Evolutionary conservation across 2,113 vertebrate genomes (phyloP), one percentile per base, ranked within the genome.

Genomic region (Gallinago paraguaiae): DNA sequence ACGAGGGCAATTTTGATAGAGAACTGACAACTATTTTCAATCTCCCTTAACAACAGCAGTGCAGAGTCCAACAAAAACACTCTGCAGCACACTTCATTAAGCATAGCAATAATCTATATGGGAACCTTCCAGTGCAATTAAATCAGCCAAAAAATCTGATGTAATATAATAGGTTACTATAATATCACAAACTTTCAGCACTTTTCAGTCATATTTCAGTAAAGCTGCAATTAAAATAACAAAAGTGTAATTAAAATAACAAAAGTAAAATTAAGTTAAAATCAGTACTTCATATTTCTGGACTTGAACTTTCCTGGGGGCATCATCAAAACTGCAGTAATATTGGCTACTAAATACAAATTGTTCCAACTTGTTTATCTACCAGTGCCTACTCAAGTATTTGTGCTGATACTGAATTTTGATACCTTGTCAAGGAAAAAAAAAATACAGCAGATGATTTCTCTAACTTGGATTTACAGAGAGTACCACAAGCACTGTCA

Each of bases 71-170:
- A 93, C 81, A 96, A 94, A 94, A 65, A 83, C 50, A 94, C 75
- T 88, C 67, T 53, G 59, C 39, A 81, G 86, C 48, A 95, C 63
- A 92, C 80, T 94, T 95, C 91, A 94, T 94, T 97, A 97, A 95
- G 31, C 76, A 97, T 53, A 95, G 27, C 70, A 93, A 94, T 84
- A 90, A 94, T 82, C 72, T 96, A 89, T 35, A 60, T 82, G 51
- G 57, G 82, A 97, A 95, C 31, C 69, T 87, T 37, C 61, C 39
- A 95, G 54, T 80, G 77, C 90, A 89, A 84, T 76, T 79, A 95
- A 82, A 96, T 94, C 79, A 72, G 84, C 68, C 37, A 89, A 93
- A 95, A 91, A 96, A 68, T 83, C 82, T 79, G 56, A 95, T 82
- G 54, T 79, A 95, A 94, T 90, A 92, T 81, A 95, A 94, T 90